Percentiles rank a stretch among this genome's conserved stretches.
Conservation (phyloP, 2,888 invertebrate genomes). For the Colletes collaris region DNA sequence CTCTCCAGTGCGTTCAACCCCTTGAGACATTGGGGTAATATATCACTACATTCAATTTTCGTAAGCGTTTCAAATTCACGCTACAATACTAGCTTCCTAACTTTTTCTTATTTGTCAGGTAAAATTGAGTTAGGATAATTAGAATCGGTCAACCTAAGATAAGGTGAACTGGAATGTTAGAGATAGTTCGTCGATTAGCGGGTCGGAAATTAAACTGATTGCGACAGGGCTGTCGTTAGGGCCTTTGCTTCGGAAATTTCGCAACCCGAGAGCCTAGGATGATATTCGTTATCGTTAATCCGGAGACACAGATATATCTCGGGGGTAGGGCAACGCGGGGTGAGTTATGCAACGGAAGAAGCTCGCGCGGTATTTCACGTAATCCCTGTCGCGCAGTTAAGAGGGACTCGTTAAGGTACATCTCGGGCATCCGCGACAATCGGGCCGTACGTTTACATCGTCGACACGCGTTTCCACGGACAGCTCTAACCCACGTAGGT, state of each 20-base stretch:
- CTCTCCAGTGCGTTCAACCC: too few species aligned
- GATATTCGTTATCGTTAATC: slow-evolving; percentile 46
- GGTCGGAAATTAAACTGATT: slow-evolving; percentile 26
- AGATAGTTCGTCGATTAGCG: not conserved
- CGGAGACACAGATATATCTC: slow-evolving; percentile 13
- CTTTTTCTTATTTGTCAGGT: too few species aligned
- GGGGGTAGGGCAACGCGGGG: not conserved
- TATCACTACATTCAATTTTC: too few species aligned
- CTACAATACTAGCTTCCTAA: too few species aligned
- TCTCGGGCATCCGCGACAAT: slow-evolving; percentile 61
- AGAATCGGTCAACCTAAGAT: too few species aligned
- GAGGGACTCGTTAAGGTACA: slow-evolving; percentile 53
- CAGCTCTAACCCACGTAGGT: slow-evolving; percentile 44
- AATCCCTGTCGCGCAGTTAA: slow-evolving; percentile 45
- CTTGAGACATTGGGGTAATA: too few species aligned
- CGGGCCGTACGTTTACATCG: slow-evolving; percentile 47
- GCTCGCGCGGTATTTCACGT: slow-evolving; percentile 36
- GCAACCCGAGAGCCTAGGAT: not conserved
- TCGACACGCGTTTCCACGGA: slow-evolving; percentile 37
- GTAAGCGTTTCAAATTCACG: too few species aligned
- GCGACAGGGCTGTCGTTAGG: not conserved
- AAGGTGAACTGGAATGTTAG: too few species aligned
- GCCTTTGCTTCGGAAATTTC: slow-evolving; percentile 32
- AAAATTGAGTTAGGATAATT: too few species aligned
- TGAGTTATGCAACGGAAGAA: slow-evolving; percentile 34